Evolutionary conservation across 2,113 vertebrate genomes (phyloP).

Genomic region (Nyctereutes procyonoides): DNA sequence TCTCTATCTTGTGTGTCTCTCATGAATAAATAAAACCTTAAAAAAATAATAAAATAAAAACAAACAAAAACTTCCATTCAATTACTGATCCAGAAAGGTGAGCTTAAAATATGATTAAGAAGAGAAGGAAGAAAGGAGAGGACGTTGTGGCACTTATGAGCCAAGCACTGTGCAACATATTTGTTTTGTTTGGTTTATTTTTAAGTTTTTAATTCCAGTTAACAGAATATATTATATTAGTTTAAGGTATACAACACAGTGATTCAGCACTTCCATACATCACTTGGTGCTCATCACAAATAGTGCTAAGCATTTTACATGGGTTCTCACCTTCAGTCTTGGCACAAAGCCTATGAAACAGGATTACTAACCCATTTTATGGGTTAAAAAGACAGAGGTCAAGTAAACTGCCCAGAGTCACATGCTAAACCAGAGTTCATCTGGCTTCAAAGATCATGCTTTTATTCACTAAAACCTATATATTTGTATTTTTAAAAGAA

Average conservation of each 20-base stretch:
- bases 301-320: background rate
- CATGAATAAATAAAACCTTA: background rate
- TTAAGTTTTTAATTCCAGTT: background rate
- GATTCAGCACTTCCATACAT: background rate
- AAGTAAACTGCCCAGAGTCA: background rate
- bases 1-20: too few species aligned
- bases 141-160: background rate
- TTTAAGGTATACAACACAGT: background rate
- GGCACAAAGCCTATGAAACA: background rate
- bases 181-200: background rate
- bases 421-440: slow-evolving; percentile 10
- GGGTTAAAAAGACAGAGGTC: background rate
- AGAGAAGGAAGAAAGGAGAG: background rate
- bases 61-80: slow-evolving; percentile 31
- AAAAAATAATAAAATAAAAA: background rate
- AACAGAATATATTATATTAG: background rate
- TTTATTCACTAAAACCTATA: background rate
- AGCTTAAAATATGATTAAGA: background rate
- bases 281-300: background rate
- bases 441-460: slow-evolving; percentile 5
- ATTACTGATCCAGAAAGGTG: slow-evolving; percentile 20
- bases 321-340: background rate
- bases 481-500: background rate
- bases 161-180: background rate
- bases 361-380: slow-evolving; percentile 19